Evolutionary conservation across 2,113 vertebrate genomes (phyloP).

Genomic region (Todiramphus saurophagus): DNA sequence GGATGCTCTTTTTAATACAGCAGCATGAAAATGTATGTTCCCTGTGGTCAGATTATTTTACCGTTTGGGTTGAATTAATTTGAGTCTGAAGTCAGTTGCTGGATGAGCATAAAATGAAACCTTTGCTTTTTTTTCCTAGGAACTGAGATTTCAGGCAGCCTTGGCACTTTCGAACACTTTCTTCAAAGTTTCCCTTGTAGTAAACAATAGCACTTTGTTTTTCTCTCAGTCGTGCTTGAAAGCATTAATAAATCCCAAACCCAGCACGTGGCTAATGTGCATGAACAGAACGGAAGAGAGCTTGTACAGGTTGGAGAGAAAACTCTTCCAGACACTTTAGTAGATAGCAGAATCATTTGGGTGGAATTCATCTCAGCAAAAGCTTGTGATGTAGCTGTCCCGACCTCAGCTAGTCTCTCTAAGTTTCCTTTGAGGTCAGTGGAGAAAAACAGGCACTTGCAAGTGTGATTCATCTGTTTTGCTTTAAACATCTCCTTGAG

Average conservation of each 20-base stretch:
- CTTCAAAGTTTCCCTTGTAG: neutral
- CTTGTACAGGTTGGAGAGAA: neutral
- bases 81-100: neutral
- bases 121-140: neutral
- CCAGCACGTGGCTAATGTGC: neutral
- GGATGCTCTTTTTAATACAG: neutral
- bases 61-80: neutral
- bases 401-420: neutral
- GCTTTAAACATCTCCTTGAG: neutral
- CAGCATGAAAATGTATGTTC: neutral
- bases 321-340: neutral
- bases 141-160: neutral
- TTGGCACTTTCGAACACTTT: neutral
- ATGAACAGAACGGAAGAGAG: neutral
- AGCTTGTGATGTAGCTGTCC: neutral
- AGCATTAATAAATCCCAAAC: neutral
- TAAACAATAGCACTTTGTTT: neutral
- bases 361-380: accelerated
- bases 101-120: neutral
- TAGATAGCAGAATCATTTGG: neutral
- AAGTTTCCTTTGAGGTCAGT: neutral
- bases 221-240: neutral
- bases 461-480: neutral
- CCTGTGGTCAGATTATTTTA: neutral
- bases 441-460: neutral